phyloP scores from a whole-genome alignment of 2,797 vertebrate genomes.

The Molossus molossus region DNA sequence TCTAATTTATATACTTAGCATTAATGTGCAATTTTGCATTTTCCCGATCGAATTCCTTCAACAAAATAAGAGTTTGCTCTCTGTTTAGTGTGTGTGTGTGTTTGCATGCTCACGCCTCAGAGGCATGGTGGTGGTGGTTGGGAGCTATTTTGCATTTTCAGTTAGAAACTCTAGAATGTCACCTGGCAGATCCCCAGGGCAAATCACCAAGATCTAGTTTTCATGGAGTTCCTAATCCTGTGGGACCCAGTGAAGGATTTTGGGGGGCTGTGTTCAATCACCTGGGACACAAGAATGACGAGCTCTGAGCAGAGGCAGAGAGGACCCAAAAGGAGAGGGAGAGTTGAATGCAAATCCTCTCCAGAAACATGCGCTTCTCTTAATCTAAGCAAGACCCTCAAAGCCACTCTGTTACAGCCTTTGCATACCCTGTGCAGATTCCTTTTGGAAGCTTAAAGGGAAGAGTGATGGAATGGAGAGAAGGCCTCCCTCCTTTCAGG shows the following conservation, averaged over 20 bases:
- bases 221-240: background rate
- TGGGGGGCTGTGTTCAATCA: background rate
- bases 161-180: background rate
- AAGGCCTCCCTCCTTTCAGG: rapidly evolving
- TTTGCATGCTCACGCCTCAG: background rate
- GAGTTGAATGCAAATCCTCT: background rate
- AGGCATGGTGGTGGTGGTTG: background rate
- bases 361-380: background rate
- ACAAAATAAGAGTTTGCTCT: conserved; percentile 23
- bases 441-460: background rate
- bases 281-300: background rate
- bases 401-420: background rate
- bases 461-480: too few species aligned
- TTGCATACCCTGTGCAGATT: background rate
- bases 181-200: background rate
- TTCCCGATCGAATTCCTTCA: background rate
- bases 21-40: background rate
- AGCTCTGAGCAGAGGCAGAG: background rate
- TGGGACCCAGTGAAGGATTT: background rate
- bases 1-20: background rate
- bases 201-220: background rate
- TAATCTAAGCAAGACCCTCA: background rate
- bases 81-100: background rate
- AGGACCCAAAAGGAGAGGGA: background rate
- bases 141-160: background rate